Conservation (phyloP, 2,888 invertebrate species). For the Callyntrura sp. region DNA sequence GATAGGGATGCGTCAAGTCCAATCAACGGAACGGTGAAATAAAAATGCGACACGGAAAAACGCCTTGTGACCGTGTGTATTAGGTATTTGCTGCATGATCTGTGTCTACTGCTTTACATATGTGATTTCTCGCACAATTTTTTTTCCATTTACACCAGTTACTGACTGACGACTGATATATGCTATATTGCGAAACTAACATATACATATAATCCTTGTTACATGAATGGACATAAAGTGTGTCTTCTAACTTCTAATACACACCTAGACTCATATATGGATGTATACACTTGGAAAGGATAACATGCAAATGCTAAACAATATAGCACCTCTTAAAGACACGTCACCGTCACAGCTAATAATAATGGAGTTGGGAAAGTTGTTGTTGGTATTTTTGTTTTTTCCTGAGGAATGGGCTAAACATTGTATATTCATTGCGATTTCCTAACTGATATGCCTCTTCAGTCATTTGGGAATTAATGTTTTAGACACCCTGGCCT, state of each 20-base stretch:
- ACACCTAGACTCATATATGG: too few species aligned
- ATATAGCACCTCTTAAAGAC: neutral
- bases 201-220: too few species aligned
- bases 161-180: too few species aligned
- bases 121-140: too few species aligned
- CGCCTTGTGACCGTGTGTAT: neutral
- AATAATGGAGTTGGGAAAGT: neutral
- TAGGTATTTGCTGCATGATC: too few species aligned
- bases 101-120: too few species aligned
- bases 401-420: neutral
- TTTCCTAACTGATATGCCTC: neutral
- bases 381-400: slow-evolving; percentile 27
- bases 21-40: neutral
- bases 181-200: too few species aligned
- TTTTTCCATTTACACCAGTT: too few species aligned
- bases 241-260: too few species aligned
- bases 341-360: neutral
- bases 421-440: neutral
- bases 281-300: neutral
- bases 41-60: neutral
- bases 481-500: slow-evolving; percentile 27
- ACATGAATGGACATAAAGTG: too few species aligned
- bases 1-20: neutral
- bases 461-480: slow-evolving; percentile 36
- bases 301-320: too few species aligned